These are phyloP conservation scores for Auanema sp. DNA, from an alignment of 2,888 invertebrate genomes.

Conservation along the genomic window DNA sequence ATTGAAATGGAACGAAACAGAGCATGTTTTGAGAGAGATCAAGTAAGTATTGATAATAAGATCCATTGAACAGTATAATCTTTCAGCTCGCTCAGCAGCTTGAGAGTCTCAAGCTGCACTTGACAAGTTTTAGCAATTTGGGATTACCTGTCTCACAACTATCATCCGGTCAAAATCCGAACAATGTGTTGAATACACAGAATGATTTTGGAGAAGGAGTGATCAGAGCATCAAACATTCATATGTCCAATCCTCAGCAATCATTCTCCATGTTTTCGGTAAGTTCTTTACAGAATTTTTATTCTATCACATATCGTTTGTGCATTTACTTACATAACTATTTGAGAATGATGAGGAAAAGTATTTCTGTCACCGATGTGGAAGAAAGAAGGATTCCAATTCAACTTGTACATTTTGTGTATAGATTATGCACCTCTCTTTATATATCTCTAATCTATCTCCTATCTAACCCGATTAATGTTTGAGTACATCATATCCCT, in stretches of 20 bases:
- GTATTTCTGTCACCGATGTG: too few species aligned
- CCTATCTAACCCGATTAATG: too few species aligned
- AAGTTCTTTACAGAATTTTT: slow-evolving; percentile 3
- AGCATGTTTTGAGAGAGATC: slow-evolving; percentile 30
- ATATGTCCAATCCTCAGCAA: slow-evolving; percentile 25
- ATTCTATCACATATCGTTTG: too few species aligned
- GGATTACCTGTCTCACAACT: too few species aligned
- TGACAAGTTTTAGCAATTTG: slow-evolving; percentile 7
- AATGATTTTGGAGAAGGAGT: slow-evolving; percentile 26
- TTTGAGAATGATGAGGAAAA: too few species aligned
- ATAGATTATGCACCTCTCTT: too few species aligned
- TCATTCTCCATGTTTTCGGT: slow-evolving; percentile 43
- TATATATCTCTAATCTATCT: too few species aligned
- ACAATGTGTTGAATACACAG: slow-evolving; percentile 5
- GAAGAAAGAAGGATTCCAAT: too few species aligned
- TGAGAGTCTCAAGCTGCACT: slow-evolving; percentile 22
- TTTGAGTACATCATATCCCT: too few species aligned
- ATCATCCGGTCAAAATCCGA: too few species aligned
- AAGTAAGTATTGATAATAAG: slow-evolving; percentile 12
- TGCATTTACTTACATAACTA: too few species aligned
- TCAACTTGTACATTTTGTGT: too few species aligned
- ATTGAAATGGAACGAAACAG: slow-evolving; percentile 35
- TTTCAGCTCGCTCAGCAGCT: slow-evolving; percentile 21
- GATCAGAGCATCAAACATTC: slow-evolving; percentile 27
- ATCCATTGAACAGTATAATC: not conserved